Evolutionary conservation across 2,888 invertebrate genomes (phyloP).

Genomic region (Oasisia sp.): DNA sequence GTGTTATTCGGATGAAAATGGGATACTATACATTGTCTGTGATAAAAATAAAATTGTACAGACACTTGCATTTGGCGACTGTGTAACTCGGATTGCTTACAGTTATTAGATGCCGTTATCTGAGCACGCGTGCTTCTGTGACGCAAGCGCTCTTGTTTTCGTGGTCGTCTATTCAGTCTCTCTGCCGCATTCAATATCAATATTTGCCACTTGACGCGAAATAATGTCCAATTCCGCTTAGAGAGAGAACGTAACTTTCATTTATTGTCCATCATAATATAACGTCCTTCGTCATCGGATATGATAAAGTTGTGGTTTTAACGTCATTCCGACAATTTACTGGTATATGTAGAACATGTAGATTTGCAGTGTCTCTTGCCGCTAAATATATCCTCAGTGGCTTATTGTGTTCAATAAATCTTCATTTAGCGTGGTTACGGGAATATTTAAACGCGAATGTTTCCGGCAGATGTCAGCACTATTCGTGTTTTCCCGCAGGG

Average conservation of each 20-base stretch:
- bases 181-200: not conserved
- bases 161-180: not conserved
- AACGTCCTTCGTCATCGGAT: too few relatives aligned
- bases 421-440: not conserved
- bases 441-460: not conserved
- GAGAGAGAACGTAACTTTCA: too few relatives aligned
- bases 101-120: not conserved
- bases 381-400: not conserved
- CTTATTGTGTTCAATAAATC: not conserved
- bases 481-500: not conserved
- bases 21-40: not conserved
- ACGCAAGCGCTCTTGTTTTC: not conserved
- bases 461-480: not conserved
- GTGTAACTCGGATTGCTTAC: not conserved
- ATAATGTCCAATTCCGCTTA: not conserved
- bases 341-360: not conserved
- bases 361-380: not conserved
- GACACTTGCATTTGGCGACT: not conserved
- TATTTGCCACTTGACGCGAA: not conserved
- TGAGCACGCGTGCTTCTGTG: not conserved
- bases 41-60: not conserved
- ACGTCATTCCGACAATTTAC: not conserved
- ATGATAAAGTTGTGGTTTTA: too few relatives aligned
- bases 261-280: too few relatives aligned
- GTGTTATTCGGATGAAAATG: not conserved